These are phyloP conservation scores for Diglossa cyanea DNA, from an alignment of 2,797 vertebrate genomes.

Conservation along the genomic window DNA sequence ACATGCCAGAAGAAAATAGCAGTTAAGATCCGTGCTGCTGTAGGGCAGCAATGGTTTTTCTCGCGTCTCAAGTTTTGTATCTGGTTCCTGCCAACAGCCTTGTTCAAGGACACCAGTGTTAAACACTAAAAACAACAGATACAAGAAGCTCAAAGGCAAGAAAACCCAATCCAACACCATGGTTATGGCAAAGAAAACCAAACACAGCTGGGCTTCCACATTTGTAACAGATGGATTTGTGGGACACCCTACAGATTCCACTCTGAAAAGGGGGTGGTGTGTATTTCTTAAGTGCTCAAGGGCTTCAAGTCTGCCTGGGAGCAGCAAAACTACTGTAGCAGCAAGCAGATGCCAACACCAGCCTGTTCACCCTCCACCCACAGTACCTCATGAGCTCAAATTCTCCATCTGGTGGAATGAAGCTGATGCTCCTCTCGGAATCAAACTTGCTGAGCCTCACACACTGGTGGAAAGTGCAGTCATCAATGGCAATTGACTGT, in stretches of 20 bases:
- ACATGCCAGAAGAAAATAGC: not conserved
- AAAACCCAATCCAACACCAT: not conserved
- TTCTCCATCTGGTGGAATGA: conserved; percentile 98
- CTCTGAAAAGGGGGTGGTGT: not conserved
- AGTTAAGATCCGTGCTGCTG: not conserved
- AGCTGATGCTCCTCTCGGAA: conserved; percentile 98
- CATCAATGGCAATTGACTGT: conserved; percentile 88
- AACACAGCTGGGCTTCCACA: not conserved
- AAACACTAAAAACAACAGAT: not conserved
- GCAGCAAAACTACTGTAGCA: not conserved
- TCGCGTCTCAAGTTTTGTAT: not conserved
- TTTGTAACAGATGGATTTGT: not conserved
- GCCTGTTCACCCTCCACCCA: not conserved
- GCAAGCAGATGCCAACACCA: not conserved
- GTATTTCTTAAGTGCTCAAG: not conserved
- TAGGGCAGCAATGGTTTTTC: not conserved
- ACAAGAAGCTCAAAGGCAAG: not conserved
- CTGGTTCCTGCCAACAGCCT: not conserved
- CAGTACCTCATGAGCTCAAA: conserved; percentile 98
- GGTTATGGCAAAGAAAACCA: not conserved
- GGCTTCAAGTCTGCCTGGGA: not conserved
- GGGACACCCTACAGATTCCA: not conserved
- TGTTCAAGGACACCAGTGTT: not conserved
- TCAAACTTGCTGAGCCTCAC: conserved; percentile 95
- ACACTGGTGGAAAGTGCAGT: conserved; percentile 85